Evolutionary conservation across 2,888 invertebrate genomes (phyloP).

Genomic region (Colletes collaris): DNA sequence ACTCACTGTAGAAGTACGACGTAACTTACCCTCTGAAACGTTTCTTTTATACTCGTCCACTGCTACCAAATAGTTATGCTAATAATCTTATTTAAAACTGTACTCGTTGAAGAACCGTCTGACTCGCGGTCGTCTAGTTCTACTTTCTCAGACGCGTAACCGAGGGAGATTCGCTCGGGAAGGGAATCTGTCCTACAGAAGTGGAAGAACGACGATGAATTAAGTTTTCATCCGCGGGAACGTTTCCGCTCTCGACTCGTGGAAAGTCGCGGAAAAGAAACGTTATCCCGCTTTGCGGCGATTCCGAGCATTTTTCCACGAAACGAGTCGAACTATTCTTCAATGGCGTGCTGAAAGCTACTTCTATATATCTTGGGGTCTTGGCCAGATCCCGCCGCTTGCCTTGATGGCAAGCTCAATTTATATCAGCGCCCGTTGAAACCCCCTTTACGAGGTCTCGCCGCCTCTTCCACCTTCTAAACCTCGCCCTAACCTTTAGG

Average conservation of each 20-base stretch:
- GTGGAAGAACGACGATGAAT: conserved; percentile 34
- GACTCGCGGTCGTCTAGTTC: conserved; percentile 2
- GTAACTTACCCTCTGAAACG: no score
- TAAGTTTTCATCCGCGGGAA: conserved; percentile 62
- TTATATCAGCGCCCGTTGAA: conserved; percentile 81
- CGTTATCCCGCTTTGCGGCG: conserved; percentile 65
- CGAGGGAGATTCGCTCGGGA: not conserved
- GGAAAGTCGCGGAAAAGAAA: conserved; percentile 56
- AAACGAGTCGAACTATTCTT: conserved; percentile 74
- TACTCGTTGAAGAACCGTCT: not conserved
- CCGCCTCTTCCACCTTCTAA: conserved; percentile 64
- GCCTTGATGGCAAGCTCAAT: conserved; percentile 82
- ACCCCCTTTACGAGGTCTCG: conserved; percentile 82
- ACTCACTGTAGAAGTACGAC: no score
- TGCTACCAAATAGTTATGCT: no score
- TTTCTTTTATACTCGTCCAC: no score
- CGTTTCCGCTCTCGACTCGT: conserved; percentile 13
- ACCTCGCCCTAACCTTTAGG: conserved; percentile 60
- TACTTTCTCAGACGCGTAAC: conserved; percentile 9
- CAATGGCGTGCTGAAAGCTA: conserved; percentile 77
- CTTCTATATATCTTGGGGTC: conserved; percentile 76
- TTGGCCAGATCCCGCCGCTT: conserved; percentile 79
- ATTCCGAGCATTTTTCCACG: conserved; percentile 66
- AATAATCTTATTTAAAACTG: not conserved
- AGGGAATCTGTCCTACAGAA: conserved; percentile 4